Base-by-base conservation (phyloP, 1,140 invertebrate species). In the Drosophila sp. region DNA sequence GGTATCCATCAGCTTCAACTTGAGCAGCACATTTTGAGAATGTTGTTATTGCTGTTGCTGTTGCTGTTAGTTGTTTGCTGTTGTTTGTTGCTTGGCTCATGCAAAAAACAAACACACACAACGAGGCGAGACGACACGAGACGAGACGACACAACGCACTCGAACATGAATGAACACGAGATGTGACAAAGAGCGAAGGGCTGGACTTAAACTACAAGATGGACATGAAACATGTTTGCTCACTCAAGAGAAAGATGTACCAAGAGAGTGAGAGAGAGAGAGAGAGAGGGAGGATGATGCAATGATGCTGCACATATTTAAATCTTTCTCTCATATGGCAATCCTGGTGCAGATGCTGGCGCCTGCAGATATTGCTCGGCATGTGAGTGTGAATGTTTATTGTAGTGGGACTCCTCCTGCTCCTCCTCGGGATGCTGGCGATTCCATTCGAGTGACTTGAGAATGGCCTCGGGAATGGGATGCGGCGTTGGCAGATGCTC, bases 401-500 rank as follows among this genome's bases (percentile, higher is more conserved):
- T 67, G 7, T 79, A 27, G 9, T 78, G 73, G 14, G 67, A 50
- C 16, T 53, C 81, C 32, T 72, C 82, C 3, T 64, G 46, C 6
- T 86, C 70, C 45, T 90, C 89, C 65, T 91, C 73, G n/a, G 91
- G 90, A 70, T 92, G 91, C 5, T 82, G 92, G 61, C 93, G 93
- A 75, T 93, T 92, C 80, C 92, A 94, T 45, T 92, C 93, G 16
- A 94, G 66, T 6, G 92, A 90, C 66, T 86, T 90, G 25, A 90
- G 75, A 36, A 92, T 91, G 13, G 76, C 74, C 62, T 86, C 77
- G 1, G 91, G 91, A 59, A 92, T 92, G 41, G 90, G 93, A 16
- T 90, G 93, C 1, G 93, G 92, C 0, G 92, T 93, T 8, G 93
- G 93, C 51, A 94, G 67, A 87, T 94, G 93, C 13, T 93, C 92